Evolutionary conservation across 2,113 vertebrate species (phyloP), one percentile per base, ranked within the genome.

Genomic region (Prionailurus viverrinus): DNA sequence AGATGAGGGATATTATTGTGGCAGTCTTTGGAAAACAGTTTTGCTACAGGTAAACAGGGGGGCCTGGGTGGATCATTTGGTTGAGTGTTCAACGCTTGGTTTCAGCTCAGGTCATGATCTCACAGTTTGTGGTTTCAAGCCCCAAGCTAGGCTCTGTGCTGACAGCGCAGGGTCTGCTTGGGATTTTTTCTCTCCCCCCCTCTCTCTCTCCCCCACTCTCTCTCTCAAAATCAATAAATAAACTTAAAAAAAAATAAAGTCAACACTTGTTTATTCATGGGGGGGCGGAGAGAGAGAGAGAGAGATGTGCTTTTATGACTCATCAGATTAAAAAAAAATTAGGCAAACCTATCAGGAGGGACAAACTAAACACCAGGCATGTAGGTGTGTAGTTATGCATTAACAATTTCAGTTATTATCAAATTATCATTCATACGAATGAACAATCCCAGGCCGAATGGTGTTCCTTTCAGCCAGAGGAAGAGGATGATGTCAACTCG

Each of bases 381-480:
- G 1, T 7, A 69, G 11, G 2, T 87, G 7, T 83, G 19, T 86
- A 51, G 25, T 8, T 73, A 69, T 66, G n/a, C 18, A 25, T 78
- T 78, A 76, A 90, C 51, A 82, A 61, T 79, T 83, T 16, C 16
- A 93, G 29, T 79, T 79, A 51, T 55, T 94, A 65, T 48, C 33
- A 93, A 53, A 29, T 25, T 93, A 36, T 83, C 73, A 18, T 76
- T 76, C 27, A 16, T 29, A 76, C 3, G 14, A 76, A 31, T 68
- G 41, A 94, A 82, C 19, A 95, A 61, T 78, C 53, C 25, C 15
- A 68, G 84, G n/a, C 10, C 14, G 10, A 23, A 36, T 25, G 23
- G 33, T 93, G 27, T 82, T 95, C 87, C 90, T 86, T 94, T 76
- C 14, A 85, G 82, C 18, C 86, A 91, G 81, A 90, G 31, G 39